Base-by-base conservation (phyloP, 2,888 invertebrate genomes). In the Cosmia pyralina region DNA sequence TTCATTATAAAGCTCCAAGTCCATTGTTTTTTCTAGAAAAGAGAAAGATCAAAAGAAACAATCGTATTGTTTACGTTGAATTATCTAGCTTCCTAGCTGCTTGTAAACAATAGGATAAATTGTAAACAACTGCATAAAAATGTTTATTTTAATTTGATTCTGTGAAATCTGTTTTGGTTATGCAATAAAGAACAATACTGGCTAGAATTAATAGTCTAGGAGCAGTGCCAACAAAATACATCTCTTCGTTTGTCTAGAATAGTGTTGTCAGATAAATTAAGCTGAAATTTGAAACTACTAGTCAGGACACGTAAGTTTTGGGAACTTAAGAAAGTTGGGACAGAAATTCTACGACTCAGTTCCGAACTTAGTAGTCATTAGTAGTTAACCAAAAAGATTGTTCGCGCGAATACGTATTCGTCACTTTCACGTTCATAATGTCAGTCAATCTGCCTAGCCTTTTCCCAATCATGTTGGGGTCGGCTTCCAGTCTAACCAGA, bases 211-310 rank as follows among this genome's bases (percentile, higher is more conserved):
- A 58, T 28, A 44, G 22, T 28, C 34, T 19, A 70, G 13, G 48
- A 58, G 10, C 28, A 57, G 7, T 48, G 17, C 8, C 17, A 44
- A 57, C 11, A 17, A 34, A 64, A 28, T 19, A 34, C n/a, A 67
- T 52, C 11, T 44, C 5, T 52, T 52, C 44, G 4, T 28, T 4
- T 2, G 6, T 57, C 10, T 34, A 34, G n/a, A 55, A 73, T 34
- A 41, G 66, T n/a, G n/a, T 34, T 73, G 62, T 66, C 34, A n/a
- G 52, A 57, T 57, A 66, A 77, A 72, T 79, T 34, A 59, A n/a
- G 1, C n/a, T 46, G 28, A 60, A 60, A 22, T 15, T 4, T 65
- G 0, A 52, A 72, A 72, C 46, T 52, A 46, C 50, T 46, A 38
- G 48, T 53, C 28, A 19, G 41, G 41, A 58, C n/a, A 52, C 22